Conservation (phyloP, 2,888 invertebrate species). For the Ennomos quercinarius region DNA sequence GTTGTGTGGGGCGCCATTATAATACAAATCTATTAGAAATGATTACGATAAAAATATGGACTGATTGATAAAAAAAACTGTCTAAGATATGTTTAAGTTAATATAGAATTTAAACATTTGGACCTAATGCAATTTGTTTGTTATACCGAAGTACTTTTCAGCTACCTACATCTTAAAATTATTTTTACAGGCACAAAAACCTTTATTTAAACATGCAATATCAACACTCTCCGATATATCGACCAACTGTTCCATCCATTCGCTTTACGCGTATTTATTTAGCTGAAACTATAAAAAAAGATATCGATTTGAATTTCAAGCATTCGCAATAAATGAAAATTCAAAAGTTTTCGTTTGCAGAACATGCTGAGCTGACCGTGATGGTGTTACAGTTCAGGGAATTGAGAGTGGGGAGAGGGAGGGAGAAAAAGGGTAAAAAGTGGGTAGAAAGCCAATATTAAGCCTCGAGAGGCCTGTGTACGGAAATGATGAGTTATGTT, state of each 20-base stretch:
- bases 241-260: neutral
- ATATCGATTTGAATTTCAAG: constrained; percentile 8
- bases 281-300: constrained; percentile 1
- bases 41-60: too few relatives aligned
- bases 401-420: constrained; percentile 62
- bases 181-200: too few relatives aligned
- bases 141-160: too few relatives aligned
- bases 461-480: constrained; percentile 48
- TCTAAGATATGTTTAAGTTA: too few relatives aligned
- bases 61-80: too few relatives aligned
- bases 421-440: constrained; percentile 34
- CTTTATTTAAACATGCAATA: too few relatives aligned
- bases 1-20: too few relatives aligned
- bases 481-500: constrained; percentile 32
- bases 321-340: constrained; percentile 48
- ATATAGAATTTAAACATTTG: too few relatives aligned
- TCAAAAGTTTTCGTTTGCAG: constrained; percentile 49
- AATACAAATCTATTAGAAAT: too few relatives aligned
- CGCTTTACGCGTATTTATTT: neutral
- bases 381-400: constrained; percentile 68
- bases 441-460: constrained; percentile 68
- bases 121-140: too few relatives aligned
- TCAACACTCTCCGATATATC: too few relatives aligned
- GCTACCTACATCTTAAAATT: too few relatives aligned
- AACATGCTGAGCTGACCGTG: constrained; percentile 55